Evolutionary conservation across 2,888 invertebrate genomes (phyloP), one percentile per base, ranked within the genome.

Genomic region (Drosophila neutralis): DNA sequence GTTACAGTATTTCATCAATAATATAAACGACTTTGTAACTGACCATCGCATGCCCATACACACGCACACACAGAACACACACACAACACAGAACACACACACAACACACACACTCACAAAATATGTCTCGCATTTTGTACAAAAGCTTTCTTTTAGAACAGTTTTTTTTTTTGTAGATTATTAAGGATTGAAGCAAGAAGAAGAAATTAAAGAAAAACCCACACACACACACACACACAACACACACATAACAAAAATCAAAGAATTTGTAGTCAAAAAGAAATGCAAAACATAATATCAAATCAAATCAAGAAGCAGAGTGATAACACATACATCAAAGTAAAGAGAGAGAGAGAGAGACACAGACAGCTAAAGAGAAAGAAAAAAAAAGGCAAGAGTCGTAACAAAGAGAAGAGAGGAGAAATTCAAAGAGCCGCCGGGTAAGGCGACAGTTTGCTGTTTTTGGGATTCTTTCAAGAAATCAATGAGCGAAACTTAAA

Each of bases 261-360:
- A 82, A 80, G 80, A 83, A 87, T 85, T 85, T 79, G 83, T 86
- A 81, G 83, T 85, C 84, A 87, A 85, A 79, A 76, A 45, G 51
- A 59, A 45, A 45, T 45, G 45, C 24, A 45, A 76, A 51, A 59
- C 42, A 54, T 54, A 38, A 73, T 64, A 69, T 63, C 57, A 79
- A 76, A 76, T 54, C 60, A 74, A 54, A 52, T 76, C 24, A 52
- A 56, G 24, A 56, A 69, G 60, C 51, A 52, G 52, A 42, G 52
- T 62, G 40, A 67, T 66, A 66, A 54, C 52, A 15, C 38, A n/a
- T n/a, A 33, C 29, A 40, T 33, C 18, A 38, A 21, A 31, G 45
- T 33, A n/a, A 21, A n/a, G 4, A n/a, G 35, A 15, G 24, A 38
- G 35, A 21, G 35, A 21, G n/a, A 15, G 13, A 45, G 10, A n/a